Conservation (phyloP, 2,797 vertebrate genomes). For the Poeciliopsis paucimaculata region DNA sequence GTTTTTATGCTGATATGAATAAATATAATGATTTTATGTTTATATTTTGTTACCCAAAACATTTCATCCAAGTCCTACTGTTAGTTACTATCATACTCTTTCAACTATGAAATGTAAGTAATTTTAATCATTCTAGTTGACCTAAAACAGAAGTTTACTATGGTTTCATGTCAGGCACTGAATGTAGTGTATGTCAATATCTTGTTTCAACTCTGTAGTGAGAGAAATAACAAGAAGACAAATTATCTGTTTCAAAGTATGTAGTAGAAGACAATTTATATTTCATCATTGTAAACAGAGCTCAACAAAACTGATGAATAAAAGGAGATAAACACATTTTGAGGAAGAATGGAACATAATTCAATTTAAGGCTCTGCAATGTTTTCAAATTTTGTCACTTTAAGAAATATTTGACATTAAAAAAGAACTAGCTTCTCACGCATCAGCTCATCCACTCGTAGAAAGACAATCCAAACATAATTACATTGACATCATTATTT, state of each 20-base stretch:
- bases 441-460: conserved; percentile 8
- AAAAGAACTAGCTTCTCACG: conserved; percentile 26
- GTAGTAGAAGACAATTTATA: neutral
- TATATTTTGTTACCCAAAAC: neutral
- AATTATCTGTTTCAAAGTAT: neutral
- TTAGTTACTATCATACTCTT: neutral
- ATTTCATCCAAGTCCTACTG: neutral
- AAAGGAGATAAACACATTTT: neutral
- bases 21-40: no score
- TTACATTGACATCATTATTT: conserved; percentile 44
- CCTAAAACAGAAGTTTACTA: neutral
- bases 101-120: neutral
- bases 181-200: neutral
- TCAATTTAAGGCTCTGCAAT: conserved; percentile 46
- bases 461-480: conserved; percentile 46
- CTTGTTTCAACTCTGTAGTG: neutral
- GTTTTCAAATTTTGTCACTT: conserved; percentile 14
- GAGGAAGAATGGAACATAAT: conserved; percentile 1
- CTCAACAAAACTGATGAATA: neutral
- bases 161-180: neutral
- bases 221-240: neutral
- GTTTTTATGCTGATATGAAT: no score
- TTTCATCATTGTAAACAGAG: neutral
- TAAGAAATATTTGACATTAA: neutral
- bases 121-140: neutral